Evolutionary conservation across 2,113 vertebrate species (phyloP), one percentile per base, ranked within the genome.

Genomic region (Gymnorhina tibicen): DNA sequence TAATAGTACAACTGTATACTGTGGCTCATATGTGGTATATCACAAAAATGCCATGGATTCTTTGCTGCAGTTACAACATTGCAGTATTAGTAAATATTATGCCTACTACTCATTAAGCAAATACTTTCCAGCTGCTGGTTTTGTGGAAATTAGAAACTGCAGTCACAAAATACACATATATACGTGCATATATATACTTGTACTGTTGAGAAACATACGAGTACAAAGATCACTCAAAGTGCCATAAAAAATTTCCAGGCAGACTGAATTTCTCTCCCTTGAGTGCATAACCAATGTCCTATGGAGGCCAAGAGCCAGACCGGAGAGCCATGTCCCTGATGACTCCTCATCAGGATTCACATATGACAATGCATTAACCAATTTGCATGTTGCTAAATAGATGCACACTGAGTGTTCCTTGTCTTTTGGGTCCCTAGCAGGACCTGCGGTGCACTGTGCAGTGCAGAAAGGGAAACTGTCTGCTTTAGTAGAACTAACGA

Each of bases 291-390:
- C 13, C 2, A 24, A 15, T 35, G 32, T 17, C 21, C 15, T 53
- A 3, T 4, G 35, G 33, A 64, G 21, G n/a, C 14, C 7, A 46
- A 74, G 21, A 37, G 66, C 37, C 13, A 78, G 53, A 46, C 3
- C 10, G 20, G 41, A 72, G 12, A 30, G 23, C 39, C 3, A 5
- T 0, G 0, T 64, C 35, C 23, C 46, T 46, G 59, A 18, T 0
- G 0, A 19, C 33, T 72, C 42, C 18, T 44, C 39, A 39, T 27
- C 9, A 59, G 35, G 22, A 55, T 30, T 58, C 16, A 50, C 11
- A 6, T 12, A 24, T 6, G 1, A 46, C 20, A 50, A 37, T 11
- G 8, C 24, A 14, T 62, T 62, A 62, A 75, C 8, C 30, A 42
- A 42, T 37, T 1, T 32, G 11, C 18, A 13, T 53, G 53, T 52